Base-by-base conservation (phyloP, 2,888 invertebrate genomes). In the Lasiommata megera region DNA sequence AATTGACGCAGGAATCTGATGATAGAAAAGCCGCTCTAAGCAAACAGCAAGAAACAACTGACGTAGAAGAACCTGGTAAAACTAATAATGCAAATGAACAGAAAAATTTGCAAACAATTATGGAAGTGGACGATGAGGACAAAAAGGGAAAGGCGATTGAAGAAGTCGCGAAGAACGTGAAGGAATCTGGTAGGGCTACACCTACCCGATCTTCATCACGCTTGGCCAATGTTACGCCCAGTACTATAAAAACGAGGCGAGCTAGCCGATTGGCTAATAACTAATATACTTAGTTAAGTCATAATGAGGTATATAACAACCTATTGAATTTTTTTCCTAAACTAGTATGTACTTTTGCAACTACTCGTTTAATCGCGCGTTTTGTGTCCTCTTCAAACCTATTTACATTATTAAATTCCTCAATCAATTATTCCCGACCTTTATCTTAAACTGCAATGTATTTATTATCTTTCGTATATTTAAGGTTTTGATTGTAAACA, bases 171-270 rank as follows among this genome's bases (percentile, higher is more conserved):
- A 58, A 50, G 28, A 36, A 11, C 23, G 52, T 59, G 1, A 73
- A 72, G 41, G 69, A 68, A n/a, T 23, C 62, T 14, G 73, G 66
- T 0, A 69, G 63, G 38, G 67, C 69, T 0, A 82, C 84, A 0
- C 80, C 83, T 0, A 71, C 74, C 0, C 71, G 82, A 12, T 58
- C 68, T 0, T 80, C 84, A 0, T 61, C 79, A 3, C 71, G 82
- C 0, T 43, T 77, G 8, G 74, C 79, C 0, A 71, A 58, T 7
- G 66, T 67, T 0, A 82, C 84, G 0, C 82, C 86, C 0, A 73
- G 77, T 46, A 64, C 75, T 1, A 70, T 87, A 8, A 74, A 71
- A 18, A 87, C 87, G 0, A 70, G 88, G 9, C 74, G 87, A 0
- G 70, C 83, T 0, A 88, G 86, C 60, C 72, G 67, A 57, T 67